Conservation (phyloP, 2,797 vertebrate species). For the Cuniculus paca region DNA sequence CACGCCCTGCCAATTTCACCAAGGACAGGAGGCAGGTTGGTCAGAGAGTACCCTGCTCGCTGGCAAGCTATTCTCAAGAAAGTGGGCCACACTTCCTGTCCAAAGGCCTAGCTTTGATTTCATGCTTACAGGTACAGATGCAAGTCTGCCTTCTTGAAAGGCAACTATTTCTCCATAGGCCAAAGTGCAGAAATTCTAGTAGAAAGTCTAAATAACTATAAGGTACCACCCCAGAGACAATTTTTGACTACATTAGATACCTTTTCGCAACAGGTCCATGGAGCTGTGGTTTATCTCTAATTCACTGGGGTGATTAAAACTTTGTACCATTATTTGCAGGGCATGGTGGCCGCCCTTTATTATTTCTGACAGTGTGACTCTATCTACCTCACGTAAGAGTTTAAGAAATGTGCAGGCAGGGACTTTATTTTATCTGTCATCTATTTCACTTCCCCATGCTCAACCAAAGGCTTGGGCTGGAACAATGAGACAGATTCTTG, state of each 20-base stretch:
- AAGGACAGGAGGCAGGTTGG: neutral
- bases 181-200: neutral
- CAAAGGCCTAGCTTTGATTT: neutral
- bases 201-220: neutral
- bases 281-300: neutral
- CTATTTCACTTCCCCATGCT: neutral
- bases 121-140: neutral
- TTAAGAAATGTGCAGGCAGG: neutral
- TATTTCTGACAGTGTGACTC: neutral
- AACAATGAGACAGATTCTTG: neutral
- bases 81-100: neutral
- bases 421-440: neutral
- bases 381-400: neutral
- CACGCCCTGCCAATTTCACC: conserved; percentile 28
- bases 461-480: neutral
- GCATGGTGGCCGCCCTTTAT: neutral
- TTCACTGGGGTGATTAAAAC: neutral
- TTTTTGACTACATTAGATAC: neutral
- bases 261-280: neutral
- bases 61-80: conserved; percentile 3
- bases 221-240: neutral
- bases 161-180: neutral
- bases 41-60: neutral
- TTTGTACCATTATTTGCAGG: neutral
- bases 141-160: neutral